Base-by-base conservation (phyloP, 2,113 vertebrate species). In the Triplophysa siluroides region DNA sequence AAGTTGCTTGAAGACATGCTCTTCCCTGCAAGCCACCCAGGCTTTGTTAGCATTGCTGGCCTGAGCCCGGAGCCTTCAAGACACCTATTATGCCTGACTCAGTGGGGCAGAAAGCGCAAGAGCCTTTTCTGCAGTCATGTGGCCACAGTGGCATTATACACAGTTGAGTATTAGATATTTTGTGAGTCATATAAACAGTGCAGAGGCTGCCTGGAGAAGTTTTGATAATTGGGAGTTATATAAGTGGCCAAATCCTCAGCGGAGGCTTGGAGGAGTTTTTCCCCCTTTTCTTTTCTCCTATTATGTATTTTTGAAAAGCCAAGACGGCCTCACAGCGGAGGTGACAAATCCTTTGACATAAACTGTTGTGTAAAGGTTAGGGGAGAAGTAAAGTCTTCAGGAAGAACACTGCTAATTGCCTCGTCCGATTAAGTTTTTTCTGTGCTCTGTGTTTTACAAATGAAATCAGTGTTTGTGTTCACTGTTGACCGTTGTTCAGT, bases 211-310 rank as follows among this genome's bases (percentile, higher is more conserved):
- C 88, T 89, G 87, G 82, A 88, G 86, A 92, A 93, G 88, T 93
- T 92, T 91, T 92, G 90, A 92, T 94, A 94, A 94, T 94, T 94
- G 93, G 92, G 85, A 91, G 92, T 94, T 94, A 92, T 92, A 93
- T 92, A 93, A 94, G 91, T 93, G 92, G 88, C 89, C 87, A 92
- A 94, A 94, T 93, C 92, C 92, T 92, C 92, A 90, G 90, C 80
- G 89, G 91, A 91, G 92, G 92, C 90, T 92, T 93, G 91, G 83
- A 90, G 87, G 86, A 79, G 47, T 86, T 66, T 89, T 85, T 10
- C 23, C n/a, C 64, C 73, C 45, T n/a, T 54, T 65, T 86, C 81
- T 70, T 82, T 81, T 81, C 86, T 88, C 88, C 92, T 83, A 89
- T 92, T 93, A 92, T 94, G 88, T 91, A 88, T 92, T 91, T 87